Percentiles rank a stretch among this genome's conserved stretches.
Conservation (phyloP, 1,140 invertebrate genomes). For the Lordiphosa collinella region DNA sequence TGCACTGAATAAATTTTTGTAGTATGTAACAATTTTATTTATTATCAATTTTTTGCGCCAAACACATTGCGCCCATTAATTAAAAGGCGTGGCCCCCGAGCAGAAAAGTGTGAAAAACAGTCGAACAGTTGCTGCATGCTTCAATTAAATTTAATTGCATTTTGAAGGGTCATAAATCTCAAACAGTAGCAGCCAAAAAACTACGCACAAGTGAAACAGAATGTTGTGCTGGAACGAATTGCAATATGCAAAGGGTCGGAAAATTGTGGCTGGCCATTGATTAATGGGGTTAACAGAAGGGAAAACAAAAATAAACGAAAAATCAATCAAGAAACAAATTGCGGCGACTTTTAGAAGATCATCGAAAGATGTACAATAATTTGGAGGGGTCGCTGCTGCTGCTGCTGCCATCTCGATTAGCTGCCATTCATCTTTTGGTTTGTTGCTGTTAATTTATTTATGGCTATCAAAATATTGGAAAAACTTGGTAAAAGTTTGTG, state of each 20-base stretch:
- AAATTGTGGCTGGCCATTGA: slow-evolving; percentile 47
- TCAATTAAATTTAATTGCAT: slow-evolving; percentile 79
- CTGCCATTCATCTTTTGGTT: slow-evolving; percentile 37
- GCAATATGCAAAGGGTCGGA: slow-evolving; percentile 66
- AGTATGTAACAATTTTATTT: slow-evolving; percentile 23
- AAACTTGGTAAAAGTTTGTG: slow-evolving; percentile 18
- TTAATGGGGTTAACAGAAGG: slow-evolving; percentile 58
- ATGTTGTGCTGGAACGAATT: slow-evolving; percentile 41
- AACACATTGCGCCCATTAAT: slow-evolving; percentile 53
- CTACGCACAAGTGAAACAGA: slow-evolving; percentile 26
- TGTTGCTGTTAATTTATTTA: slow-evolving; percentile 66
- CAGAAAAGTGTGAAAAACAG: slow-evolving; percentile 50
- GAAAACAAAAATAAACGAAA: slow-evolving; percentile 23
- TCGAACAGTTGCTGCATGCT: slow-evolving; percentile 53
- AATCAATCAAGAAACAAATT: slow-evolving; percentile 71
- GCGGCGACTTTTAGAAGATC: slow-evolving; percentile 17
- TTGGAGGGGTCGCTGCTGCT: slow-evolving; percentile 15
- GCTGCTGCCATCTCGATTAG: slow-evolving; percentile 24
- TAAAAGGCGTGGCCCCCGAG: slow-evolving; percentile 22
- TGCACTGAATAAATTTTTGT: slow-evolving; percentile 1
- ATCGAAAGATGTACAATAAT: slow-evolving; percentile 24
- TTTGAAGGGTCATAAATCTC: slow-evolving; percentile 78
- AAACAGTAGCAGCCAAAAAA: slow-evolving; percentile 54
- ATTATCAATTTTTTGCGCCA: slow-evolving; percentile 5
- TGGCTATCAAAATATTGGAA: slow-evolving; percentile 62